These are phyloP conservation scores for Myiotriccus ornatus DNA, from an alignment of 2,797 vertebrate species.

Conservation along the genomic window DNA sequence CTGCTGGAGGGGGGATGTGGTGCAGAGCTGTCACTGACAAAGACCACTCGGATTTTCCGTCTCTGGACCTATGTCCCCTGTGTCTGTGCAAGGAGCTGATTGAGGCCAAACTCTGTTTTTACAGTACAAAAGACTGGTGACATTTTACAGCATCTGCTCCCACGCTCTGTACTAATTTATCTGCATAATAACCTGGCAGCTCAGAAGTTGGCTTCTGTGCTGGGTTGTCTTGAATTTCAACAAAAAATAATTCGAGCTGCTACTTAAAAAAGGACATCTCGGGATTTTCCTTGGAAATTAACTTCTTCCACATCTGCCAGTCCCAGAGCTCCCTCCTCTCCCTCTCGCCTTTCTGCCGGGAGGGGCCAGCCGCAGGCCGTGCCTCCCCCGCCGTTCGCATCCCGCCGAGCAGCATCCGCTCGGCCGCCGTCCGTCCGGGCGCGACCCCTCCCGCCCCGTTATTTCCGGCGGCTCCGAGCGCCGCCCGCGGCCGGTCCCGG, in stretches of 20 bases:
- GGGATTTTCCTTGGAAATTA: neutral
- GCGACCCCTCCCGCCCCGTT: neutral
- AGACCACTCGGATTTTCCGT: fast-evolving
- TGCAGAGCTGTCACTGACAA: neutral
- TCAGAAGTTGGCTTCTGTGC: neutral
- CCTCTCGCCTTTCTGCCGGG: neutral
- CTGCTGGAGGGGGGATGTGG: too few relatives aligned
- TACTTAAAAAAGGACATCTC: neutral
- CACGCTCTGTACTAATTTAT: fast-evolving
- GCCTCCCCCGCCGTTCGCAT: neutral
- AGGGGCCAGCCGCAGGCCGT: neutral
- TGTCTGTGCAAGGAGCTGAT: neutral
- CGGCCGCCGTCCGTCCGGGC: neutral
- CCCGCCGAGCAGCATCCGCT: neutral
- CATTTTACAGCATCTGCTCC: neutral
- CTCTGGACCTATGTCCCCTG: fast-evolving
- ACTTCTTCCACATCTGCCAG: neutral
- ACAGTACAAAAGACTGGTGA: neutral
- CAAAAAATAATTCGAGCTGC: neutral
- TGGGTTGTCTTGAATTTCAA: neutral
- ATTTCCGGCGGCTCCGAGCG: neutral
- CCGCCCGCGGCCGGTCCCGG: neutral
- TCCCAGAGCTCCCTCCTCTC: neutral
- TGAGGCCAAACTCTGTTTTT: fast-evolving
- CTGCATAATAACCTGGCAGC: neutral